These are phyloP conservation scores for Ephydatia muelleri DNA, from an alignment of 37 sponge, comb jelly and placozoan genomes.

Conservation along the genomic window DNA sequence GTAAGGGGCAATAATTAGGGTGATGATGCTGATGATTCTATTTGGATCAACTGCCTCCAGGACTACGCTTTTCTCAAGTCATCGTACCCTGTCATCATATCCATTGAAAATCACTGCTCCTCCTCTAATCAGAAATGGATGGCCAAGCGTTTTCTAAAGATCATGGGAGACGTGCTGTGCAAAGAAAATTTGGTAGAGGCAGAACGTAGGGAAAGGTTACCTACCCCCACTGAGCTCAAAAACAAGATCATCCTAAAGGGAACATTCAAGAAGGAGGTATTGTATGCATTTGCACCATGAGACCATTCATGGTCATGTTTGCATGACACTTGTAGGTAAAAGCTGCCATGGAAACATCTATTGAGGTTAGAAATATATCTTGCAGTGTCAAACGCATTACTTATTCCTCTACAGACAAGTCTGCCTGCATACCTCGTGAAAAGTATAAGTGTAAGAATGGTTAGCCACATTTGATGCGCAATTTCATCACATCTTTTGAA, in stretches of 20 bases:
- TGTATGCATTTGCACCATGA: neutral
- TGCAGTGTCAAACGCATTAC: no score
- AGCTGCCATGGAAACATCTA: neutral
- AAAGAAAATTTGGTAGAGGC: slow-evolving; percentile 51
- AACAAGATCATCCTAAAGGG: slow-evolving; percentile 80
- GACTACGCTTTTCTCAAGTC: slow-evolving; percentile 76
- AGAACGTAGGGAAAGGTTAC: slow-evolving; percentile 51
- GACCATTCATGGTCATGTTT: neutral
- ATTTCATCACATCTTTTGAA: neutral
- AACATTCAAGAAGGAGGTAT: slow-evolving; percentile 22
- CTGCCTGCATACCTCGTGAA: neutral
- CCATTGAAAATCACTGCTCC: slow-evolving; percentile 86
- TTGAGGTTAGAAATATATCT: neutral
- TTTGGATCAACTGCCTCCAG: slow-evolving; percentile 20
- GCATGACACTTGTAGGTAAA: neutral
- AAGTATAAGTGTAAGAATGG: neutral
- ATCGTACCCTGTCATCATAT: slow-evolving; percentile 74
- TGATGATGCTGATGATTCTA: neutral
- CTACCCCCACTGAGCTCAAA: slow-evolving; percentile 72
- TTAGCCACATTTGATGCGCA: neutral
- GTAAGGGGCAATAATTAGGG: slow-evolving; percentile 25
- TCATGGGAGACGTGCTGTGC: slow-evolving; percentile 41
- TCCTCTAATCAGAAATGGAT: slow-evolving; percentile 45
- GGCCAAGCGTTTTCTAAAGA: slow-evolving; percentile 52
- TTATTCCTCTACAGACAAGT: neutral